Evolutionary conservation across 2,888 invertebrate genomes (phyloP).

Genomic region (Malthinus seriepunctatus): DNA sequence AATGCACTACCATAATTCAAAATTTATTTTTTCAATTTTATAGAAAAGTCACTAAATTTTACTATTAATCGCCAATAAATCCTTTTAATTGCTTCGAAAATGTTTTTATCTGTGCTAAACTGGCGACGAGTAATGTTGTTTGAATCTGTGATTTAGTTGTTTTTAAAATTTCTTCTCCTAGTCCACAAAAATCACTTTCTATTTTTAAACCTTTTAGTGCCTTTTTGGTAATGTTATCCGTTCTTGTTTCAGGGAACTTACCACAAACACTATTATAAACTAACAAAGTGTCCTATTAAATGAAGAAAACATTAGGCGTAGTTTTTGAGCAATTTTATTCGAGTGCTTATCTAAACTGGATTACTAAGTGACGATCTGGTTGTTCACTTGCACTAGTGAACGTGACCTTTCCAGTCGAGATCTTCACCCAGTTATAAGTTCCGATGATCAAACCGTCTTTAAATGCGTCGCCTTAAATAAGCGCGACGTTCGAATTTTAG

Average conservation of each 20-base stretch:
- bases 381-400: constrained; percentile 20
- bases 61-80: constrained; percentile 28
- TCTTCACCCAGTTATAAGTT: constrained; percentile 21
- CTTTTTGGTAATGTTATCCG: too few relatives aligned
- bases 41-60: constrained; percentile 16
- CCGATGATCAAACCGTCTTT: not conserved
- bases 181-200: too few relatives aligned
- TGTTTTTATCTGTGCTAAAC: constrained; percentile 24
- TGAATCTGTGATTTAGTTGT: constrained; percentile 25
- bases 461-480: not conserved
- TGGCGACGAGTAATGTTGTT: constrained; percentile 4
- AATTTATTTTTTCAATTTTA: constrained; percentile 3
- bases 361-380: constrained; percentile 23
- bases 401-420: constrained; percentile 20
- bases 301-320: too few relatives aligned
- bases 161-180: not conserved
- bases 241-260: too few relatives aligned
- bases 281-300: too few relatives aligned
- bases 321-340: not conserved
- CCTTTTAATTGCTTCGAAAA: constrained; percentile 29
- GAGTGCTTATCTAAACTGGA: constrained; percentile 14
- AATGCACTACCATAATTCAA: not conserved
- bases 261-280: too few relatives aligned
- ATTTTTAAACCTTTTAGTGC: too few relatives aligned
- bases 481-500: not conserved